Conservation (phyloP, 2,888 invertebrate genomes). For the Conops quadrifasciatus region DNA sequence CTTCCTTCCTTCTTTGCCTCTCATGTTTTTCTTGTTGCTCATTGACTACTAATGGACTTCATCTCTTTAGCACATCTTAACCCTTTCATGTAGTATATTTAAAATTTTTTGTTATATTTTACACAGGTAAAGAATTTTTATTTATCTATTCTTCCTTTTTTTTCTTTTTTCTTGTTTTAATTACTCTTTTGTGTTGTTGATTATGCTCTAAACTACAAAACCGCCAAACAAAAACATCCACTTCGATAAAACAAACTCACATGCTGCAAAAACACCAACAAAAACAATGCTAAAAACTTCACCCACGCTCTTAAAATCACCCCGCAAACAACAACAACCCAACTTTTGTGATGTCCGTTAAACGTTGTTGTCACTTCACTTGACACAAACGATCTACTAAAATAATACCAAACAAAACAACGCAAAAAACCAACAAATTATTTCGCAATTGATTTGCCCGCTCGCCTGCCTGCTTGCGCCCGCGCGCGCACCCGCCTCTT, state of each 20-base stretch:
- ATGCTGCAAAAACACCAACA: conserved; percentile 40
- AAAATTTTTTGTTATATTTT: conserved; percentile 6
- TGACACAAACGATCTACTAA: not conserved
- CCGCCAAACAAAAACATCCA: conserved; percentile 37
- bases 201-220: conserved; percentile 41
- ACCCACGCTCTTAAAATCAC: conserved; percentile 20
- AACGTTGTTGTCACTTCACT: conserved; percentile 8
- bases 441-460: conserved; percentile 25
- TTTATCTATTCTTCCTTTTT: conserved; percentile 43
- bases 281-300: conserved; percentile 38
- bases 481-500: conserved; percentile 12
- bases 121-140: conserved; percentile 33
- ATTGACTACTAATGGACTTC: conserved; percentile 50
- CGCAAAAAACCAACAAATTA: too few relatives aligned
- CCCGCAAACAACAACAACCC: conserved; percentile 20
- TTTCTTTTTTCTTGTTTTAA: conserved; percentile 37
- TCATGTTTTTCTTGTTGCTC: conserved; percentile 22
- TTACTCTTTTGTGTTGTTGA: conserved; percentile 39
- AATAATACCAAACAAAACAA: conserved; percentile 21
- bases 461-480: conserved; percentile 1
- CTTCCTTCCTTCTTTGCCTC: not conserved
- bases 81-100: not conserved
- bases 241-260: conserved; percentile 36
- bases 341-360: conserved; percentile 32
- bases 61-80: not conserved